Evolutionary conservation across 1,140 invertebrate species (phyloP).

Genomic region (Lanistes nyassanus): DNA sequence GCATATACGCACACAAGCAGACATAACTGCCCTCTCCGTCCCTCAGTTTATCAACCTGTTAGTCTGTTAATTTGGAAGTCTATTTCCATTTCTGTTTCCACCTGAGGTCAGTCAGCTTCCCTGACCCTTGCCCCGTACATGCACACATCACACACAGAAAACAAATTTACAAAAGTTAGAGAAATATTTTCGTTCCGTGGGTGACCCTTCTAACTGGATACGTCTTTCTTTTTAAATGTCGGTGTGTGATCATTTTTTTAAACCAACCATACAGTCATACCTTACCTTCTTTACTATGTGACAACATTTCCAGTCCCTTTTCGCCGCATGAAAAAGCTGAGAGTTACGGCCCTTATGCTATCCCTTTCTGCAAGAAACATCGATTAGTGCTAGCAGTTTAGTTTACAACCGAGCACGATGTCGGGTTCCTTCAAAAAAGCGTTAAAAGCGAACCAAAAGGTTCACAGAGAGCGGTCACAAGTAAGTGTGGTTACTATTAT

Average conservation of each 20-base stretch:
- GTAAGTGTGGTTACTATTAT: slow-evolving; percentile 4
- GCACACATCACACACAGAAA: too few species aligned
- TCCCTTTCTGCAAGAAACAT: background rate
- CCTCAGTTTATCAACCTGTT: too few species aligned
- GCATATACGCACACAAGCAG: too few species aligned
- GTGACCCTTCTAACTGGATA: background rate
- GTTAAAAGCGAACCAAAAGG: slow-evolving; percentile 13
- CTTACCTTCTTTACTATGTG: too few species aligned
- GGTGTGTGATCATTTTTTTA: too few species aligned
- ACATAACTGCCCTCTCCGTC: too few species aligned
- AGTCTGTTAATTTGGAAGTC: too few species aligned
- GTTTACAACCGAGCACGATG: background rate
- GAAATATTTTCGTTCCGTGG: background rate
- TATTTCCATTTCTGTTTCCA: too few species aligned
- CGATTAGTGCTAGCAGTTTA: background rate
- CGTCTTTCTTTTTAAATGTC: background rate
- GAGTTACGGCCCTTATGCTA: background rate
- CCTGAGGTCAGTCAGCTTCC: too few species aligned
- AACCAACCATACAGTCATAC: too few species aligned
- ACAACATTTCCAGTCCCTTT: background rate
- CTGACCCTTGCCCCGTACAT: too few species aligned
- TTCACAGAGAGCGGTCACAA: slow-evolving; percentile 28
- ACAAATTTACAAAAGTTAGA: background rate
- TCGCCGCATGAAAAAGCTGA: background rate
- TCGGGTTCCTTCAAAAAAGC: slow-evolving; percentile 7